Conservation (phyloP, 2,113 vertebrate species). For the Gopherus evgoodei region DNA sequence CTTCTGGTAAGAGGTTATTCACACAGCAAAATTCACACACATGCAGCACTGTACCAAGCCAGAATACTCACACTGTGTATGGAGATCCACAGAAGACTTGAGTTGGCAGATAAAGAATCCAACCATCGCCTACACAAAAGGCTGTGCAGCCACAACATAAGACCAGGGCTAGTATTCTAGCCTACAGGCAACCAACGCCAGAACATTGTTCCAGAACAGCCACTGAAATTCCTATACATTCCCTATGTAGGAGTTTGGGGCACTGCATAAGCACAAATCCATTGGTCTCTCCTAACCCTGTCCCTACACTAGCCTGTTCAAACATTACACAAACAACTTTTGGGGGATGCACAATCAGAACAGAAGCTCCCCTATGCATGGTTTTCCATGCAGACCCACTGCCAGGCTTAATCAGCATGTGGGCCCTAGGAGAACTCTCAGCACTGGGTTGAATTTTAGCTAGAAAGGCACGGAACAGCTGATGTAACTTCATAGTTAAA, state of each 20-base stretch:
- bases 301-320: accelerated
- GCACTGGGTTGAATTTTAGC: neutral
- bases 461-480: neutral
- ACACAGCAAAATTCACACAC: neutral
- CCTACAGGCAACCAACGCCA: neutral
- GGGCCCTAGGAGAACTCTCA: accelerated
- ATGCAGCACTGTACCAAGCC: neutral
- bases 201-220: neutral
- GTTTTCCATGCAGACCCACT: neutral
- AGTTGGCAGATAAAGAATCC: neutral
- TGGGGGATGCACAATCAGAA: neutral
- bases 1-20: neutral
- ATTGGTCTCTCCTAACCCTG: neutral
- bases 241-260: neutral
- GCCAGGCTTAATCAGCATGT: accelerated
- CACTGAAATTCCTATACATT: neutral
- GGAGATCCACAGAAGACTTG: neutral
- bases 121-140: neutral
- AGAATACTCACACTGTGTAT: neutral
- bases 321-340: accelerated
- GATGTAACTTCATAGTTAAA: slow-evolving; percentile 22
- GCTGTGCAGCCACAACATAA: neutral
- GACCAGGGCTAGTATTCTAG: neutral
- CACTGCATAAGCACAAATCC: neutral
- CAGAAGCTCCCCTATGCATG: neutral